A percentile compares a stretch with the other conserved stretches of the same genome.
These are phyloP conservation scores for Thaumatotibia leucotreta DNA, from an alignment of 1,140 invertebrate genomes.

Conservation along the genomic window DNA sequence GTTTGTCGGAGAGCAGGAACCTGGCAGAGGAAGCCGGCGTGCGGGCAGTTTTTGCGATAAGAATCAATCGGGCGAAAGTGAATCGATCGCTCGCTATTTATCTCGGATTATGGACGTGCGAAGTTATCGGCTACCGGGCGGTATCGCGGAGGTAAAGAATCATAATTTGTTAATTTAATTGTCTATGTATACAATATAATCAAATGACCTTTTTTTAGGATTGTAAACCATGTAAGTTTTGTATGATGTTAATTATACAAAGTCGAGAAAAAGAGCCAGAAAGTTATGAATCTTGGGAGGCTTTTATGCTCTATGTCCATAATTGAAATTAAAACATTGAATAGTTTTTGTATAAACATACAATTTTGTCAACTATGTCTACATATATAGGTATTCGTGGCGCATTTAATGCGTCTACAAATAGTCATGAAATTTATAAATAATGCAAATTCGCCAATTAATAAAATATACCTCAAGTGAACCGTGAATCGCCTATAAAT, in stretches of 20 bases:
- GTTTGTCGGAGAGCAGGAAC: conserved; percentile 35
- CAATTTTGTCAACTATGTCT: too few relatives aligned
- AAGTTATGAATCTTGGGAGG: too few relatives aligned
- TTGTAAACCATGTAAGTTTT: background rate
- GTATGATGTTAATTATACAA: too few relatives aligned
- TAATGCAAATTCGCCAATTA: background rate
- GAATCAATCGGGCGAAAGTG: conserved; percentile 62
- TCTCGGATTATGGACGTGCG: conserved; percentile 37
- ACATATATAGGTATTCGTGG: too few relatives aligned
- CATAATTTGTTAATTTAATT: background rate
- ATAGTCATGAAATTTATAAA: background rate
- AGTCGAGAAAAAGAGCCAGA: too few relatives aligned
- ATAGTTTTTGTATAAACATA: too few relatives aligned
- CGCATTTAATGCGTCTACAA: background rate
- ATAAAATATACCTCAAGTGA: background rate
- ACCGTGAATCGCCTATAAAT: background rate
- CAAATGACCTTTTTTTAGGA: background rate
- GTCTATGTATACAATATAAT: background rate
- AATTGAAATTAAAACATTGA: too few relatives aligned
- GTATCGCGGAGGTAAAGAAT: background rate
- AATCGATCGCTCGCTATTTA: conserved; percentile 50
- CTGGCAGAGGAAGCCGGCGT: conserved; percentile 35
- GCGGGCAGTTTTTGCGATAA: conserved; percentile 54
- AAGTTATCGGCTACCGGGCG: conserved; percentile 19
- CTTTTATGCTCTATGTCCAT: too few relatives aligned